phyloP scores from a whole-genome alignment of 1,140 invertebrate species.

The Temnothorax curvispinosus region DNA sequence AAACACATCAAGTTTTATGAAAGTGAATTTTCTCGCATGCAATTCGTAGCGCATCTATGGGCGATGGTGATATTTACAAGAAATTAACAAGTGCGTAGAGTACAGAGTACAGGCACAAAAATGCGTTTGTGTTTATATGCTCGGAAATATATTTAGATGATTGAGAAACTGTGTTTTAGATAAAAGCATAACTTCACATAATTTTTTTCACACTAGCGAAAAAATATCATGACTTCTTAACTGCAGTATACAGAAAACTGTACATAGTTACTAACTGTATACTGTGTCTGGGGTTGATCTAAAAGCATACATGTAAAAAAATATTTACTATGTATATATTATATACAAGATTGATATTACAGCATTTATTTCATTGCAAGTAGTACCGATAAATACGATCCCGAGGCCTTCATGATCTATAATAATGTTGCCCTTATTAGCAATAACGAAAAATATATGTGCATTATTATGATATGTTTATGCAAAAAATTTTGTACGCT shows the following conservation, averaged over 20 bases:
- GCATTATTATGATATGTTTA: background rate
- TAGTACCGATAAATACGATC: slow-evolving; percentile 64
- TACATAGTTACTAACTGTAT: background rate
- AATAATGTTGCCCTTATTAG: background rate
- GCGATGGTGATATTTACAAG: background rate
- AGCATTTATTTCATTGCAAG: slow-evolving; percentile 49
- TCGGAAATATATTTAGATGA: background rate
- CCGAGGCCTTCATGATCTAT: slow-evolving; percentile 67
- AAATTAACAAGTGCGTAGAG: background rate
- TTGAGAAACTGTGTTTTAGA: background rate
- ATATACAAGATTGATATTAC: background rate
- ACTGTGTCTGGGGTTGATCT: background rate
- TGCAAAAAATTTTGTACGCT: background rate
- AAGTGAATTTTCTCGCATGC: background rate
- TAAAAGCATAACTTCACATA: background rate
- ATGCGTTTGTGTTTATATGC: background rate
- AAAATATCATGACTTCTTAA: background rate
- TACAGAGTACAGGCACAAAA: background rate
- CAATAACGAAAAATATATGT: background rate
- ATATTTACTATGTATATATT: background rate
- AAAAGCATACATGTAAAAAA: background rate
- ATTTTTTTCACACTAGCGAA: background rate
- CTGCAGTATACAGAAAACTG: background rate
- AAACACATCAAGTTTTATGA: background rate
- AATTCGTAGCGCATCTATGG: no score